Base-by-base conservation (phyloP, 23 tunicate genomes). In the Halocynthia roretzi region DNA sequence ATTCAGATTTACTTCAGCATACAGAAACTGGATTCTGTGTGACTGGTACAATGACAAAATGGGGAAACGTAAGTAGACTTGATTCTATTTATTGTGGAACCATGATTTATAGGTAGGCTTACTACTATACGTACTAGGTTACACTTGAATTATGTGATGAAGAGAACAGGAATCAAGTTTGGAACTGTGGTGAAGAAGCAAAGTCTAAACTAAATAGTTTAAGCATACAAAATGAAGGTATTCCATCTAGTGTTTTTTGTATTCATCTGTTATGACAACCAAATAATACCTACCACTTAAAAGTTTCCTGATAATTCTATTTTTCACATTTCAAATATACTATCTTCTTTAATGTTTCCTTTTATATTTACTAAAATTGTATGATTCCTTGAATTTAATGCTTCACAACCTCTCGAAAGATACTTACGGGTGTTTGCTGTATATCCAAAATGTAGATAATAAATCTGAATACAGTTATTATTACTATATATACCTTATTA, bases 121-220 rank as follows among this genome's bases (percentile, higher is more conserved):
- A n/a, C 17, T 75, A 15, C 31, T 2, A 12, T 76, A 56, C 11
- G 2, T 52, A 49, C 50, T 77, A 87, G 94, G 60, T 87, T 0
- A 62, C 75, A 21, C 53, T 87, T 20, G 58, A 71, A 50, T 21
- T 7, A 5, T 87, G 94, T 56, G 67, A 68, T 44, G 75, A 77
- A 8, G 56, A 20, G 5, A 72, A 81, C 51, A 54, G 66, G 15
- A n/a, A 50, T 12, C 95, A 88, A 71, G 7, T 53, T 12, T 88
- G 87, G 87, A 81, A 88, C 49, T 88, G 95, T 83, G 95, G 95
- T 8, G 22, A 51, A 7, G 18, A 31, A 8, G 84, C 87, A 0
- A 71, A 77, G 49, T 70, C 65, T 5, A 7, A 77, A 19, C 57
- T 56, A 0, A 67, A 83, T 83, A 71, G 83, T 54, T 62, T 88